These are phyloP conservation scores for Scalopus aquaticus DNA, from an alignment of 2,113 vertebrate species.

Conservation along the genomic window DNA sequence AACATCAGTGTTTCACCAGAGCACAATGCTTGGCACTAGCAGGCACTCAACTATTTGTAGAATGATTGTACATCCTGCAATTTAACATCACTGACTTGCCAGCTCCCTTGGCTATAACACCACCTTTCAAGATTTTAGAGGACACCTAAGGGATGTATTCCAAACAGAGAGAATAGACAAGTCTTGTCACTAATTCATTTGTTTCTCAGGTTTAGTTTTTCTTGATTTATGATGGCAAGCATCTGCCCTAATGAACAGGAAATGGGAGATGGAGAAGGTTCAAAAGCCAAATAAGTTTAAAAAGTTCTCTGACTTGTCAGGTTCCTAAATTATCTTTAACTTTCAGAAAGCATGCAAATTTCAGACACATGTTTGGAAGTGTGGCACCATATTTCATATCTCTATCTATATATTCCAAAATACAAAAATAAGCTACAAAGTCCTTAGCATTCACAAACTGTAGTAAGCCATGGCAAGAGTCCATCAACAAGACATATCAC, in stretches of 20 bases:
- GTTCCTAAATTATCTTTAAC: constrained; percentile 57
- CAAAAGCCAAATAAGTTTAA: constrained; percentile 61
- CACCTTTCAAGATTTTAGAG: constrained; percentile 21
- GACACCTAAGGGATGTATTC: not conserved
- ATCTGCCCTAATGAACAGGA: constrained; percentile 18
- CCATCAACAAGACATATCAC: constrained; percentile 12
- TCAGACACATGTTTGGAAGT: not conserved
- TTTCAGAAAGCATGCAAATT: constrained; percentile 34
- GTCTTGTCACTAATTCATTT: not conserved
- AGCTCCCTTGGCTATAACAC: not conserved
- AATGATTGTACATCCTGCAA: not conserved
- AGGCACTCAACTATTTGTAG: not conserved
- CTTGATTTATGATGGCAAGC: not conserved
- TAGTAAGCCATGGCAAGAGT: constrained; percentile 42
- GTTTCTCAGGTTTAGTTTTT: constrained; percentile 53
- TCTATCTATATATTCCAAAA: constrained; percentile 16
- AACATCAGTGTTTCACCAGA: not conserved
- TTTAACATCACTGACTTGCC: not conserved
- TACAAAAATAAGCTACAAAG: constrained; percentile 42
- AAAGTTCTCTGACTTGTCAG: constrained; percentile 56
- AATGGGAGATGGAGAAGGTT: constrained; percentile 11
- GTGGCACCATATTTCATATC: constrained; percentile 29
- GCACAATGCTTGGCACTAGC: not conserved
- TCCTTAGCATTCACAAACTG: constrained; percentile 23
- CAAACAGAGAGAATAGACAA: not conserved